Evolutionary conservation across 2,888 invertebrate genomes (phyloP).

Genomic region (Euclidia mi): DNA sequence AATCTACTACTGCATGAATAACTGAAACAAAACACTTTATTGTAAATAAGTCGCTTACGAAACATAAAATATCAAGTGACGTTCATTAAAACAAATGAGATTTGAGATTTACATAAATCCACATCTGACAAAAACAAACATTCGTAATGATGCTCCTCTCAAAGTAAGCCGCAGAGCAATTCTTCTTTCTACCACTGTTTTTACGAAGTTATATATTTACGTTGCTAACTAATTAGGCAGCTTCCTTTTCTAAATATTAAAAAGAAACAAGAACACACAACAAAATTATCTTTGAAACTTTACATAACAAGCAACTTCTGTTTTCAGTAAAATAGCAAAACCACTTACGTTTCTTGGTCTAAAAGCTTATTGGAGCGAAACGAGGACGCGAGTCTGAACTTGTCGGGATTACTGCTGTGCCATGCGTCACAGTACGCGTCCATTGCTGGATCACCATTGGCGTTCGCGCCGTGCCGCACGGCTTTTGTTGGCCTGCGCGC

Average conservation of each 20-base stretch:
- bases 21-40: constrained; percentile 72
- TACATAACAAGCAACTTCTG: constrained; percentile 15
- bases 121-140: constrained; percentile 6
- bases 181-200: neutral
- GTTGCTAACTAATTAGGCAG: constrained; percentile 1
- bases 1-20: constrained; percentile 96
- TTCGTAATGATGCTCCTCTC: neutral
- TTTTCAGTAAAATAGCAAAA: constrained; percentile 38
- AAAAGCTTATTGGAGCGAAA: constrained; percentile 94
- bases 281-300: constrained; percentile 15
- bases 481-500: constrained; percentile 96
- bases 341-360: constrained; percentile 92
- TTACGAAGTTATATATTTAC: neutral
- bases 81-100: constrained; percentile 6
- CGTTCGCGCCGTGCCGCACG: constrained; percentile 98
- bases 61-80: neutral
- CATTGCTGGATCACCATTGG: constrained; percentile 95
- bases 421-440: constrained; percentile 98
- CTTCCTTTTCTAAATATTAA: constrained; percentile 1
- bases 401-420: constrained; percentile 94
- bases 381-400: constrained; percentile 96
- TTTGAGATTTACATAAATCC: neutral
- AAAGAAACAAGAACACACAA: constrained; percentile 15
- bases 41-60: neutral
- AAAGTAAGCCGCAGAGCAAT: neutral